Percentiles rank a stretch among this genome's conserved stretches.
These are phyloP conservation scores for Sebastes hubbsi DNA, from an alignment of 2,797 vertebrate species.

Conservation along the genomic window DNA sequence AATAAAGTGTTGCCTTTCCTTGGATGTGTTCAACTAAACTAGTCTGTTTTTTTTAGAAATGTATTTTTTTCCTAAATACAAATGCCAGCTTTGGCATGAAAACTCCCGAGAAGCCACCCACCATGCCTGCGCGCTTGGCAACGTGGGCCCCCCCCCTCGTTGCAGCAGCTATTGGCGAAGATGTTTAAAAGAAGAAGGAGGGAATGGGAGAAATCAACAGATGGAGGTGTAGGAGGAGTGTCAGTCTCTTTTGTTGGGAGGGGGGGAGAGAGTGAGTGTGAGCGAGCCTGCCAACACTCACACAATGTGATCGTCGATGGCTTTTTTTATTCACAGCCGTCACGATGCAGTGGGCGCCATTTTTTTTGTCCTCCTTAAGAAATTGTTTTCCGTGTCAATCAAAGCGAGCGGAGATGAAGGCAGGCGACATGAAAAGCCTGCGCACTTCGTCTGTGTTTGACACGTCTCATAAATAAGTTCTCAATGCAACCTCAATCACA, in stretches of 20 bases:
- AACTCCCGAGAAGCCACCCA: conserved; percentile 22
- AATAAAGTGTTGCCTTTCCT: conserved; percentile 1
- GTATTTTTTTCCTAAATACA: not conserved
- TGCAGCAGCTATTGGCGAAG: conserved; percentile 34
- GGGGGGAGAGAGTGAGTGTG: not conserved
- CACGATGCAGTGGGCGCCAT: conserved; percentile 43
- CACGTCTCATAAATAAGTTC: not conserved
- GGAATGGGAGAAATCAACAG: conserved; percentile 69
- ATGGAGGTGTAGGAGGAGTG: conserved; percentile 75
- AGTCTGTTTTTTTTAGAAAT: not conserved
- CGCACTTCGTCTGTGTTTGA: not conserved
- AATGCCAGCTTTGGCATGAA: conserved; percentile 12
- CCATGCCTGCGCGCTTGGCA: conserved; percentile 32
- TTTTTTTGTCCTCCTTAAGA: conserved; percentile 36
- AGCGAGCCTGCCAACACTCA: conserved; percentile 42
- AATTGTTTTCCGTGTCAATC: conserved; percentile 41
- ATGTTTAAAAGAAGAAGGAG: conserved; percentile 56
- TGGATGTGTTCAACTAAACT: not conserved
- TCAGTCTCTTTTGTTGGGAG: conserved; percentile 58
- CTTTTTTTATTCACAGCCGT: conserved; percentile 57
- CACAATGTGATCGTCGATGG: conserved; percentile 45
- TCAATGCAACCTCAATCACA: not conserved
- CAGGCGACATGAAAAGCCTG: not conserved
- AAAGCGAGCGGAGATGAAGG: conserved; percentile 18
- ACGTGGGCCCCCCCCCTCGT: conserved; percentile 5